Evolutionary conservation across 2,888 invertebrate species (phyloP).

Genomic region (Ptychoptera contaminata): DNA sequence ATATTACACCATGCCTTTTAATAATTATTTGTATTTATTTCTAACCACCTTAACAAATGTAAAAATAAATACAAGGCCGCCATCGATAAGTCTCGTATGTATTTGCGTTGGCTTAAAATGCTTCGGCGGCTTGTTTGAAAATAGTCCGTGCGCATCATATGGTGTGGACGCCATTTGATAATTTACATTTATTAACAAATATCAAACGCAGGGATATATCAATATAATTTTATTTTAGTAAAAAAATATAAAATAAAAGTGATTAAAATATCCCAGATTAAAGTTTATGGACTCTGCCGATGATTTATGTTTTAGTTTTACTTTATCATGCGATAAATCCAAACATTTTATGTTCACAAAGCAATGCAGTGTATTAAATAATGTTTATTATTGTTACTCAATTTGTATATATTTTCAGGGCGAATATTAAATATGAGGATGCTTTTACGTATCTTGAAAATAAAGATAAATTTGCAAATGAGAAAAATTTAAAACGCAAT

Average conservation of each 20-base stretch:
- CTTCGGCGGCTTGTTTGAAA: no score
- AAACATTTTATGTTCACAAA: neutral
- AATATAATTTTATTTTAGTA: no score
- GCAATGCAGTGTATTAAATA: slow-evolving; percentile 6
- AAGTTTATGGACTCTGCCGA: slow-evolving; percentile 4
- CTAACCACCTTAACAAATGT: no score
- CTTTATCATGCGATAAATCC: slow-evolving; percentile 18
- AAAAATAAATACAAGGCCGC: no score
- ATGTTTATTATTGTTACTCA: slow-evolving; percentile 8
- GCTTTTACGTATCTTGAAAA: slow-evolving; percentile 71
- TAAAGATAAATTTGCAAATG: slow-evolving; percentile 48
- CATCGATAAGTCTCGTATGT: no score
- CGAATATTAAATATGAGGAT: slow-evolving; percentile 67
- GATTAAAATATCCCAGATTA: no score
- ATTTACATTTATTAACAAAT: no score
- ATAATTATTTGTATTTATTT: neutral
- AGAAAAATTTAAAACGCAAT: slow-evolving; percentile 60
- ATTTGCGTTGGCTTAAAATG: no score
- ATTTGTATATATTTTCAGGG: slow-evolving; percentile 32
- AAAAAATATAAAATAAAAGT: no score
- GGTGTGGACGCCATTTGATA: no score
- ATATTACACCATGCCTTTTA: neutral
- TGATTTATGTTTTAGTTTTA: slow-evolving; percentile 4
- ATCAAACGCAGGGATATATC: no score
- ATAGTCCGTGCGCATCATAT: no score